Percentiles rank a stretch among this genome's conserved stretches.
These are phyloP conservation scores for Beroe ovata DNA, from an alignment of 37 sponge, comb jelly and placozoan genomes.

Conservation along the genomic window DNA sequence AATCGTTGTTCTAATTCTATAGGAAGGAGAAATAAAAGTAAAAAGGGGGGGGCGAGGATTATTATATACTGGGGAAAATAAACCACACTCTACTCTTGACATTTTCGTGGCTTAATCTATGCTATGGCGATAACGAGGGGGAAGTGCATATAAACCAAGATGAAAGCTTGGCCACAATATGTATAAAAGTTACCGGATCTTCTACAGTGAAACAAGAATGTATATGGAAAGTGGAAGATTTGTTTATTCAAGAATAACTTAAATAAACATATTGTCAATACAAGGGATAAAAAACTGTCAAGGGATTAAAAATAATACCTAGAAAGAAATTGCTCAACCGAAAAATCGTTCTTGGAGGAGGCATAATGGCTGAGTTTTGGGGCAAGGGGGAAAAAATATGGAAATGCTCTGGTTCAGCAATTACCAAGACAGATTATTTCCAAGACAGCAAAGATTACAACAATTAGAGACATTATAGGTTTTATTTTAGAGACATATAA, in stretches of 20 bases:
- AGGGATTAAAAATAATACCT: constrained; percentile 10
- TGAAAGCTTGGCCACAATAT: not conserved
- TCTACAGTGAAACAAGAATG: not conserved
- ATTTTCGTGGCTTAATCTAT: not conserved
- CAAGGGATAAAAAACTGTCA: constrained; percentile 14
- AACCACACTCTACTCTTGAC: not conserved
- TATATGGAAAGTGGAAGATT: constrained; percentile 17
- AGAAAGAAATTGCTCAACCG: not conserved
- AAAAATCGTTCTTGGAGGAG: constrained; percentile 12
- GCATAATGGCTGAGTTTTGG: no score
- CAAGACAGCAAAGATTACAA: no score
- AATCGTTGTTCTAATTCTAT: no score
- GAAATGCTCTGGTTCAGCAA: no score
- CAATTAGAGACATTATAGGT: no score
- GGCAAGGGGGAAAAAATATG: no score
- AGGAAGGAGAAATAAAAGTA: no score
- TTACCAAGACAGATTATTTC: no score
- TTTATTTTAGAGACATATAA: no score
- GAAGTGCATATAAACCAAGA: constrained; percentile 8
- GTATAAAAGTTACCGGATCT: constrained; percentile 31
- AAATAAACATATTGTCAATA: not conserved
- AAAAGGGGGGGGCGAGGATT: not conserved
- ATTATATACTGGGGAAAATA: constrained; percentile 9
- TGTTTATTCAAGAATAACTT: not conserved
- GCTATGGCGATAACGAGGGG: constrained; percentile 3